Evolutionary conservation across 23 tunicate genomes (phyloP), one percentile per base, ranked within the genome.

Genomic region (Diplosoma virens): DNA sequence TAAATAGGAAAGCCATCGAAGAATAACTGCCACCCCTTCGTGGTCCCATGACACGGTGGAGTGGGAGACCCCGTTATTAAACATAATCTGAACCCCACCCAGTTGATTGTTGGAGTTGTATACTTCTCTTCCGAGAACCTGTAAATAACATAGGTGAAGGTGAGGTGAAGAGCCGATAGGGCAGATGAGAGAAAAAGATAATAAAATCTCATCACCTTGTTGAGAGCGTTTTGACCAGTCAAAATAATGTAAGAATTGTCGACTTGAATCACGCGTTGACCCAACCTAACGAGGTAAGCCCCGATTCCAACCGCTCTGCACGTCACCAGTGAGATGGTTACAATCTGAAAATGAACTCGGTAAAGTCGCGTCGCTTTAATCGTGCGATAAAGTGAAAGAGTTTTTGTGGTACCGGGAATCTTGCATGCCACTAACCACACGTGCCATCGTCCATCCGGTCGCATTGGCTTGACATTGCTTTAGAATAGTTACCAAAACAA

Each of bases 281-380:
- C 99, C 78, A 95, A 35, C 30, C 99, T 35, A 7, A 95, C 99
- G 71, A 95, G 82, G 64, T 95, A 95, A n/a, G 99, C 96, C 18
- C 99, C 99, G 34, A 95, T 95, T 3, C 99, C 99, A 37, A 95
- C 99, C 3, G 99, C 97, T 0, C 99, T 71, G 58, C 99, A 93
- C 9, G 99, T 95, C 7, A 95, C 99, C 77, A 95, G 67, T 34
- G 99, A 95, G 5, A 95, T 95, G 14, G 99, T 95, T 28, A 92
- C 93, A 29, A 92, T 60, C 97, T 92, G 64, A 26, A 79, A n/a
- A 22, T n/a, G n/a, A n/a, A n/a, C n/a, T n/a, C n/a, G n/a, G n/a
- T n/a, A n/a, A n/a, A n/a, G n/a, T n/a, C n/a, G n/a, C n/a, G n/a
- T n/a, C n/a, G n/a, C n/a, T n/a, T n/a, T n/a, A n/a, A n/a, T n/a